These are phyloP conservation scores for Nomada fabriciana DNA, from an alignment of 2,888 invertebrate species.

Conservation along the genomic window DNA sequence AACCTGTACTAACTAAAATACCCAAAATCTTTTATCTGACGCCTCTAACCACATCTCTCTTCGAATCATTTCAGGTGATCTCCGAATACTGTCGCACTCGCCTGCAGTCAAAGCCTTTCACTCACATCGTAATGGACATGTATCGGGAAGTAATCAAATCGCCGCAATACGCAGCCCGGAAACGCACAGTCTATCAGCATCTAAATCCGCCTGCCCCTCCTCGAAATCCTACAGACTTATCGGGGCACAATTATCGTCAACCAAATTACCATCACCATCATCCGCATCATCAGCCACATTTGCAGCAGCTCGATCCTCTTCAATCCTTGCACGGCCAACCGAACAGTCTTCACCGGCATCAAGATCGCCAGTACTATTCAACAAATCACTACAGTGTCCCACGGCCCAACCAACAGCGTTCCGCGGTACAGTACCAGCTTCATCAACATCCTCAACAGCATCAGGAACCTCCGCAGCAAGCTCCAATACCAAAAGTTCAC, in stretches of 20 bases:
- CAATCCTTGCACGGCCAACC: constrained; percentile 28
- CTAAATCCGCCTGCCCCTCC: constrained; percentile 48
- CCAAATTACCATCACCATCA: constrained; percentile 37
- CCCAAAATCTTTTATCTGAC: neutral
- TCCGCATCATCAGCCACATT: constrained; percentile 17
- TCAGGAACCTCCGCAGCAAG: neutral
- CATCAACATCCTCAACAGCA: constrained; percentile 51
- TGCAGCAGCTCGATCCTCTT: constrained; percentile 40
- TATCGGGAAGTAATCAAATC: constrained; percentile 85
- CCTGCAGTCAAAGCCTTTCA: constrained; percentile 86
- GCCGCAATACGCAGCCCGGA: constrained; percentile 79
- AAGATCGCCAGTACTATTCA: constrained; percentile 36
- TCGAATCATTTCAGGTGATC: constrained; percentile 84
- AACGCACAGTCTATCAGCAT: constrained; percentile 72
- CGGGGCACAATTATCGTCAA: constrained; percentile 50
- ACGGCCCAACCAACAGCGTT: constrained; percentile 36
- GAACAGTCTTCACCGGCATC: constrained; percentile 32
- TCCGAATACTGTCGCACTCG: constrained; percentile 86
- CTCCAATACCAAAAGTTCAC: constrained; percentile 48
- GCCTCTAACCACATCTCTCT: neutral
- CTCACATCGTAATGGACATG: constrained; percentile 87
- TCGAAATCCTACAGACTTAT: constrained; percentile 56
- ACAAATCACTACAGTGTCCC: constrained; percentile 36
- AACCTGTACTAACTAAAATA: neutral
- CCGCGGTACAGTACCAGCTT: constrained; percentile 52